Base-by-base conservation (phyloP, 2,113 vertebrate species). In the Passer domesticus region DNA sequence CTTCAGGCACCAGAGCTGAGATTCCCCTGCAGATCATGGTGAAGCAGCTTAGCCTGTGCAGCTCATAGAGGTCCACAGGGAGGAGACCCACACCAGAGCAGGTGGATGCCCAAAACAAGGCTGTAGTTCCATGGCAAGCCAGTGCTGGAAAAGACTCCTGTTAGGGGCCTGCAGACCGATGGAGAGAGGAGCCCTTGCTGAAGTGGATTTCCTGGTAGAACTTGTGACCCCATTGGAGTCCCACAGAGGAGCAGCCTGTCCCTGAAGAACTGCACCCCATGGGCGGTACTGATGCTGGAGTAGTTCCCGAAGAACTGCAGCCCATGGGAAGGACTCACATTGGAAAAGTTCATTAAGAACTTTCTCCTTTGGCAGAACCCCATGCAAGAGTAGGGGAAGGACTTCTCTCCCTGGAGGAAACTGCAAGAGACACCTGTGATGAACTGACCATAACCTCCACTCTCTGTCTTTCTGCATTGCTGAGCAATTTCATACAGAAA, bases 31-130 rank as follows among this genome's bases (percentile, higher is more conserved):
- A 44, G 33, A 35, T 9, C 21, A 31, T 31, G 52, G 72, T 43
- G 52, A 76, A 25, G 53, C 25, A 59, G 11, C 25, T 16, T 17
- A 43, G 11, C 4, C 25, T 9, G 25, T 59, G 63, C 33, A 52
- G 37, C 11, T 46, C 72, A 60, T 22, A 25, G 25, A 43, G 31
- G 9, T 27, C 37, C 53, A 8, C 7, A 6, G 10, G 18, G 22
- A 52, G 4, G 11, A 60, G 33, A 52, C 31, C 41, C 41, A 49
- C 14, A 33, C 24, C 0, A 0, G 13, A 41, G 19, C 30, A 75
- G 50, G 14, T 8, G 6, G 37, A 37, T 77, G 31, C 25, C 62
- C 44, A 58, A 43, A 58, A 49, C 50, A 67, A 59, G 37, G 31
- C 21, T 68, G 35, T 76, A 27, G 20, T 31, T 11, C 22, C 28